phyloP scores from a whole-genome alignment of 2,797 vertebrate genomes.

The Babyrousa celebensis region DNA sequence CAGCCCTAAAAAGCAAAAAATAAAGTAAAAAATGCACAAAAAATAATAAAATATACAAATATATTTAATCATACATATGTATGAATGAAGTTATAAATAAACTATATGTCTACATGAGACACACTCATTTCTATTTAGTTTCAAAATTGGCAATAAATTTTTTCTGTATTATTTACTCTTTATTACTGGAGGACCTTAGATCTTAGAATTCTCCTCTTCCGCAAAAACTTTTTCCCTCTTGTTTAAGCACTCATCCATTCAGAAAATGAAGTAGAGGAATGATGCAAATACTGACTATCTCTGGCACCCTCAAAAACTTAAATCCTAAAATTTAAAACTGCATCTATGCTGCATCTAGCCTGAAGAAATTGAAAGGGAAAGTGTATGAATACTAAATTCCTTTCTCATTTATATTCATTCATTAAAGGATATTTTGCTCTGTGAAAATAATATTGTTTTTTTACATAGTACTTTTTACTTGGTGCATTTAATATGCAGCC shows the following conservation, averaged over 20 bases:
- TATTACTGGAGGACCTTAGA: background rate
- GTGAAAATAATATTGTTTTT: background rate
- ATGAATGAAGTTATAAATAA: background rate
- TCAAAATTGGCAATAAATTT: background rate
- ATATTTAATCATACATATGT: background rate
- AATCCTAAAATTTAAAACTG: constrained; percentile 4
- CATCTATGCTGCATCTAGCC: background rate
- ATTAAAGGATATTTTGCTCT: background rate
- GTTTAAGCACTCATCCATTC: background rate
- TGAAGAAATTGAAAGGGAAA: constrained; percentile 10
- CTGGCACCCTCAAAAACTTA: background rate
- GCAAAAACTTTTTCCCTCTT: background rate
- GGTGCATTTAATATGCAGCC: background rate
- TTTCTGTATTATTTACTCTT: background rate
- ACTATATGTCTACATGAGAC: background rate
- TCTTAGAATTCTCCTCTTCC: background rate
- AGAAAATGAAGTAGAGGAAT: constrained; percentile 10
- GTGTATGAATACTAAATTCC: background rate
- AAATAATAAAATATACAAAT: background rate
- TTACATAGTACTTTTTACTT: background rate
- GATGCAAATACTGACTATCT: background rate
- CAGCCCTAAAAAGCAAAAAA: too few species aligned
- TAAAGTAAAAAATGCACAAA: background rate
- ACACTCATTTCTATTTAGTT: background rate
- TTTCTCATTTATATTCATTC: background rate